These are phyloP conservation scores for Melinopterus prodromus DNA, from an alignment of 2,888 invertebrate species.

Conservation along the genomic window DNA sequence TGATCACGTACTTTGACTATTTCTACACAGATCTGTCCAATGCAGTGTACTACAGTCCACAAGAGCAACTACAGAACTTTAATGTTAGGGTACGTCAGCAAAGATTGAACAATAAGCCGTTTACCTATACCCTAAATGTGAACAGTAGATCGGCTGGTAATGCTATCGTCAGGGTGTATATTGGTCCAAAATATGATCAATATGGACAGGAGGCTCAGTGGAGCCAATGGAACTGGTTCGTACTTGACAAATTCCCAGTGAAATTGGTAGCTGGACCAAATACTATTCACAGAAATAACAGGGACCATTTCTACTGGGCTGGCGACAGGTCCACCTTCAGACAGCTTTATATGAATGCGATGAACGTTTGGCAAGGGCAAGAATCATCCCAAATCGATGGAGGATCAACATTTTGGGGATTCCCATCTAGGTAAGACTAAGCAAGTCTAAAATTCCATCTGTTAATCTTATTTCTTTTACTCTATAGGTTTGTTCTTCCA, in stretches of 20 bases:
- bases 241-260: constrained; percentile 69
- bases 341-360: constrained; percentile 70
- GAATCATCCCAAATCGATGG: constrained; percentile 64
- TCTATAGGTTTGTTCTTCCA: constrained; percentile 70
- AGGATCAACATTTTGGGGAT: constrained; percentile 70
- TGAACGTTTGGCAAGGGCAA: constrained; percentile 64
- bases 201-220: constrained; percentile 64
- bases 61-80: constrained; percentile 58
- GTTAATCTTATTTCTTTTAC: neutral
- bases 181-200: constrained; percentile 75
- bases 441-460: neutral
- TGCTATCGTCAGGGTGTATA: constrained; percentile 71
- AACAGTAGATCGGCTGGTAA: constrained; percentile 66
- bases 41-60: constrained; percentile 62
- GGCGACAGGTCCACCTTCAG: constrained; percentile 71
- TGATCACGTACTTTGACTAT: constrained; percentile 75
- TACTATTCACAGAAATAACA: constrained; percentile 66
- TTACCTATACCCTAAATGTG: constrained; percentile 66
- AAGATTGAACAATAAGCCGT: constrained; percentile 72
- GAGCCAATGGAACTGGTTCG: constrained; percentile 71
- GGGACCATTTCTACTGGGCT: constrained; percentile 61
- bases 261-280: constrained; percentile 69
- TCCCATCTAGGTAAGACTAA: constrained; percentile 61
- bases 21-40: constrained; percentile 69
- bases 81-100: constrained; percentile 67